A percentile compares a stretch with the other conserved stretches of the same genome.
Conservation (phyloP, 2,888 invertebrate species). For the Ferdinandea cuprea region DNA sequence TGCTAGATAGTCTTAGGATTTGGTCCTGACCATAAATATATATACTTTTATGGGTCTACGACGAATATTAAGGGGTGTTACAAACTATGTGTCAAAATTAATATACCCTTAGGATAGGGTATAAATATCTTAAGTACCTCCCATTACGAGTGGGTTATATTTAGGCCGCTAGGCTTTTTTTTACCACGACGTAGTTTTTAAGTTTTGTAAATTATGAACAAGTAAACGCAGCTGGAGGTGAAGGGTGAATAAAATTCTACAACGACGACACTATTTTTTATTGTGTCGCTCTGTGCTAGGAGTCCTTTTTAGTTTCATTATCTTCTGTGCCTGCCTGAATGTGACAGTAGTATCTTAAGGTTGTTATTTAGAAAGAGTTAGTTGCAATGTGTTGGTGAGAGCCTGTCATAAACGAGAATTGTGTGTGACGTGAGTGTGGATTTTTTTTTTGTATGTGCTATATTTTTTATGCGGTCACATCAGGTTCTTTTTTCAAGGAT, state of each 20-base stretch:
- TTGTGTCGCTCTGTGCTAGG: not conserved
- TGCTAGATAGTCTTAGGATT: too few species aligned
- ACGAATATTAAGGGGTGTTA: too few species aligned
- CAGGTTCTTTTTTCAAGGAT: not conserved
- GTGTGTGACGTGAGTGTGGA: not conserved
- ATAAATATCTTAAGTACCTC: conserved; percentile 47
- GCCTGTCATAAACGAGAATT: conserved; percentile 35
- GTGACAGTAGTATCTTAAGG: conserved; percentile 50
- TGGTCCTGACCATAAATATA: too few species aligned
- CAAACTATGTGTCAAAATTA: too few species aligned
- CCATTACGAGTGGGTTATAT: conserved; percentile 52
- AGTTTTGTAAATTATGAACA: conserved; percentile 46
- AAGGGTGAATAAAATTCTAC: conserved; percentile 37
- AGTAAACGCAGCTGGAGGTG: conserved; percentile 50
- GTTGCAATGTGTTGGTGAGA: conserved; percentile 31
- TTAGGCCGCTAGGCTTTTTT: conserved; percentile 54
- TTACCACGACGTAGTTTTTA: conserved; percentile 30
- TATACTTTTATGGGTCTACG: too few species aligned
- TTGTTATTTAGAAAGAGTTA: conserved; percentile 23
- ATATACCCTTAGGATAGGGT: too few species aligned
- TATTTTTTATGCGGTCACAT: conserved; percentile 9
- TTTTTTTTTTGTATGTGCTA: not conserved
- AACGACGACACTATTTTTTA: conserved; percentile 31
- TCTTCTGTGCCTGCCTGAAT: conserved; percentile 27
- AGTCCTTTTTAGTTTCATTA: conserved; percentile 19